Evolutionary conservation across 2,113 vertebrate genomes (phyloP).

Genomic region (Scytalopus superciliaris): DNA sequence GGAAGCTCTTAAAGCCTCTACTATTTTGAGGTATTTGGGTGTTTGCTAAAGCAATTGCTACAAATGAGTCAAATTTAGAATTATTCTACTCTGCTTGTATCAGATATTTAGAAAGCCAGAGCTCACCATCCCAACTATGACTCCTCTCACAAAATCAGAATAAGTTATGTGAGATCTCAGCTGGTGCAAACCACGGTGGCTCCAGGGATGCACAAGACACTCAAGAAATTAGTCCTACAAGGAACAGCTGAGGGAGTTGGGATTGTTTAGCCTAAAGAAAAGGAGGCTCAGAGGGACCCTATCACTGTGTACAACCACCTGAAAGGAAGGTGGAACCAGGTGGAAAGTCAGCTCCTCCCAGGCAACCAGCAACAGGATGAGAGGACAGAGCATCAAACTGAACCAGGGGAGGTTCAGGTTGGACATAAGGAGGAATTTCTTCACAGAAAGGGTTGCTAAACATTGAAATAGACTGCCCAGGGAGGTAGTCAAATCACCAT

Average conservation of each 20-base stretch:
- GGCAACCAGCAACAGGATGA: accelerated
- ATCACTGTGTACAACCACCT: not conserved
- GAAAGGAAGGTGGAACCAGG: not conserved
- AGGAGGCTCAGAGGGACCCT: not conserved
- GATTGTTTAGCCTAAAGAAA: not conserved
- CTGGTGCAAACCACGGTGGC: not conserved
- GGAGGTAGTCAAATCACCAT: not conserved
- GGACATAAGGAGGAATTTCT: not conserved
- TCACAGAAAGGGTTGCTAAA: not conserved
- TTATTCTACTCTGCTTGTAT: not conserved
- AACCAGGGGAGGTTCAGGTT: not conserved
- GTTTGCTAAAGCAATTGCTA: not conserved
- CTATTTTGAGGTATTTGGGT: not conserved
- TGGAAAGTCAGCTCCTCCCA: not conserved
- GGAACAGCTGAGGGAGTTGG: not conserved
- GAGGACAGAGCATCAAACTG: not conserved
- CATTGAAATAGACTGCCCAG: not conserved
- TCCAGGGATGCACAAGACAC: accelerated
- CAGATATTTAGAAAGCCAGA: not conserved
- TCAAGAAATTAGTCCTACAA: not conserved
- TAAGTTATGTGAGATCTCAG: not conserved
- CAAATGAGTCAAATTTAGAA: not conserved
- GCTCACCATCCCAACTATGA: not conserved
- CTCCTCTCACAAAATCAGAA: not conserved
- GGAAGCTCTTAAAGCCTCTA: not conserved